phyloP scores from a whole-genome alignment of 2,113 vertebrate genomes.

The Oceanodroma tethys region DNA sequence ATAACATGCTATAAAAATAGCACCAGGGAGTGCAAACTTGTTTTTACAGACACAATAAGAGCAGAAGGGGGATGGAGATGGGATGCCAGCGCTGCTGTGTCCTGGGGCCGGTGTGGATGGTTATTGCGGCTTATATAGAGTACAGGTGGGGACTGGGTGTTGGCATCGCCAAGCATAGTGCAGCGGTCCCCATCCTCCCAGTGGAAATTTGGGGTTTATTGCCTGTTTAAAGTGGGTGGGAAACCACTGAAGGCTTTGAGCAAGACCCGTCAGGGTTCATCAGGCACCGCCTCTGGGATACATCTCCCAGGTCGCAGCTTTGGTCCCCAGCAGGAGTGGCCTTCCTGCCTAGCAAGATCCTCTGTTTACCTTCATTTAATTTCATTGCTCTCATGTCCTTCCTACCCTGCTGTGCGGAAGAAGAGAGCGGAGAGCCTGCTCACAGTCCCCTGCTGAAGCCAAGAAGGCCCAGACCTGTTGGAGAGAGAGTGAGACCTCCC shows the following conservation, averaged over 20 bases:
- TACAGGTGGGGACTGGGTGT: background rate
- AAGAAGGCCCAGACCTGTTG: background rate
- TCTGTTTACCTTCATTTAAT: background rate
- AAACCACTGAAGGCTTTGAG: background rate
- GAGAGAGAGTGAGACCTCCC: background rate
- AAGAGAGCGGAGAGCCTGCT: background rate
- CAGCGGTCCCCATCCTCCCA: background rate
- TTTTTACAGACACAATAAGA: background rate
- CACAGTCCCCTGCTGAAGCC: background rate
- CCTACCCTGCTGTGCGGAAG: accelerated
- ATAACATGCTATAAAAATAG: background rate
- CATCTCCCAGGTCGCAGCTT: accelerated
- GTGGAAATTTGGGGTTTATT: background rate
- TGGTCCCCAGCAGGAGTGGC: background rate
- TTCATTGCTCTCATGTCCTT: background rate
- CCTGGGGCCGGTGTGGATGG: background rate
- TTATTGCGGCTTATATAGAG: accelerated
- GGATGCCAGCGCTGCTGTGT: background rate
- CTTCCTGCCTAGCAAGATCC: background rate
- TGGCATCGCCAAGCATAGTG: accelerated
- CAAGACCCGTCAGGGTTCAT: background rate
- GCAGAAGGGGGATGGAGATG: background rate
- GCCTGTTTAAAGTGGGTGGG: background rate
- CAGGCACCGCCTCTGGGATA: accelerated
- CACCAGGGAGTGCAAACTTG: background rate